Conservation (phyloP, 2,888 invertebrate species). For the Halocaridina rubra region DNA sequence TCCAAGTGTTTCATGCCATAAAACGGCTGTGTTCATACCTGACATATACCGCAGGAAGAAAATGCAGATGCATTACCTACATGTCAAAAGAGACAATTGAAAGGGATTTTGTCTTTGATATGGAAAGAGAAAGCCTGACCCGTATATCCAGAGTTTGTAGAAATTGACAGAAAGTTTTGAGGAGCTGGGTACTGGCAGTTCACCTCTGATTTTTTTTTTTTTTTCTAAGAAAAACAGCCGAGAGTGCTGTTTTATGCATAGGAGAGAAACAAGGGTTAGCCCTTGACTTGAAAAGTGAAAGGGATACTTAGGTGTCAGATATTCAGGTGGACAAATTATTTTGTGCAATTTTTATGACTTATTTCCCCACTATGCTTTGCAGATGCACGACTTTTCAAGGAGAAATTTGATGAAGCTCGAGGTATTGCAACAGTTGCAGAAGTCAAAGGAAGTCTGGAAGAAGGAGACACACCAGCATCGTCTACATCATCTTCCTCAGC, state of each 20-base stretch:
- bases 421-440: conserved; percentile 38
- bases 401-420: conserved; percentile 51
- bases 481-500: not conserved
- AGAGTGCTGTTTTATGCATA: not conserved
- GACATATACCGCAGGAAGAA: too few relatives aligned
- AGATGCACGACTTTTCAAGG: conserved; percentile 58
- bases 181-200: not conserved
- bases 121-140: too few relatives aligned
- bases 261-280: too few relatives aligned
- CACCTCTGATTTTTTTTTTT: not conserved
- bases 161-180: too few relatives aligned
- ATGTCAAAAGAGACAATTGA: too few relatives aligned
- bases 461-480: not conserved
- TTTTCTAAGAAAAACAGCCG: not conserved
- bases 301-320: not conserved
- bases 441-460: conserved; percentile 27
- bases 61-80: too few relatives aligned
- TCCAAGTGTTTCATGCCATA: too few relatives aligned
- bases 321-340: not conserved
- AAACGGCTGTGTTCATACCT: too few relatives aligned
- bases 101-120: too few relatives aligned
- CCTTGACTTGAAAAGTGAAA: too few relatives aligned
- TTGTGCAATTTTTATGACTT: not conserved
- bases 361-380: not conserved
- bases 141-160: too few relatives aligned